Conservation (phyloP, 2,113 vertebrate genomes). For the Embiotoca jacksoni region DNA sequence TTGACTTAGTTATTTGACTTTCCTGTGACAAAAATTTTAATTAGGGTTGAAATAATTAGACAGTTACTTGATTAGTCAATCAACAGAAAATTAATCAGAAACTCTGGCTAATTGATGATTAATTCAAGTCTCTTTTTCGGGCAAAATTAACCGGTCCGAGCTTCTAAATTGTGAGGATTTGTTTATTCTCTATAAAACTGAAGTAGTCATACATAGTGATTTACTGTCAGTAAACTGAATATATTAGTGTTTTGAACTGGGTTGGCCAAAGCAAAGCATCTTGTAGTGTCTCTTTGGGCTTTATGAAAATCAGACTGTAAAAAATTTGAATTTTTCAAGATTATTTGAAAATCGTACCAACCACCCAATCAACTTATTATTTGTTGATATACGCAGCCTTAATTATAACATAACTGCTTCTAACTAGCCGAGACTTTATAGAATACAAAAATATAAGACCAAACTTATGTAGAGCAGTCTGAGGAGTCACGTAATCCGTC, state of each 20-base stretch:
- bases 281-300: no score
- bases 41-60: neutral
- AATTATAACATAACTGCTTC: neutral
- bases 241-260: neutral
- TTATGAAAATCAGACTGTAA: no score
- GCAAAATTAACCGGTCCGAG: neutral
- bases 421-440: slow-evolving; percentile 16
- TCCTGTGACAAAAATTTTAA: no score
- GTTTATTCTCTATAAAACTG: no score
- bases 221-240: neutral
- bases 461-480: slow-evolving; percentile 34
- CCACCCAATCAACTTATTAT: no score
- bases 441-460: slow-evolving; percentile 11
- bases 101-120: neutral
- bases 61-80: slow-evolving; percentile 8
- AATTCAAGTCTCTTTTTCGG: neutral
- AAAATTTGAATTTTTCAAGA: no score
- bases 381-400: neutral
- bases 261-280: neutral
- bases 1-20: no score
- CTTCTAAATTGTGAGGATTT: neutral
- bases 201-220: neutral
- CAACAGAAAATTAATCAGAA: neutral
- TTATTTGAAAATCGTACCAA: neutral
- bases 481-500: slow-evolving; percentile 34